These are phyloP conservation scores for Drosophila ambigua DNA, from an alignment of 1,140 invertebrate genomes.

Conservation along the genomic window DNA sequence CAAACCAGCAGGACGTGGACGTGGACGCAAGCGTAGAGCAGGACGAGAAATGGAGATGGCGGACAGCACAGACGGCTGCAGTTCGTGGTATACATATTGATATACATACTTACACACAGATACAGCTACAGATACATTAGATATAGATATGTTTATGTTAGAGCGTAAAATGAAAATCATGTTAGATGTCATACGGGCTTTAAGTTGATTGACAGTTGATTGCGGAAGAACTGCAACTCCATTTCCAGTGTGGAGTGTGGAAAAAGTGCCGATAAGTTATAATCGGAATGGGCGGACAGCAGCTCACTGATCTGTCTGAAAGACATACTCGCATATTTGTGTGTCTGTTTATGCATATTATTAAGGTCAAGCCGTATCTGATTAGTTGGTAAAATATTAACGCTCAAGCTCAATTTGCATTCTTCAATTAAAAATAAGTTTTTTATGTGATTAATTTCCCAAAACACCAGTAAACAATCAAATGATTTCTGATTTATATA, in stretches of 20 bases:
- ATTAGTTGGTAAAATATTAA: conserved; percentile 1
- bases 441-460: too few species aligned
- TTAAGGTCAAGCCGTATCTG: too few species aligned
- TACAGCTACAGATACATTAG: conserved; percentile 25
- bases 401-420: too few species aligned
- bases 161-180: conserved; percentile 59
- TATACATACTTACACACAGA: conserved; percentile 30
- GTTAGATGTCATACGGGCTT: conserved; percentile 16
- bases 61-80: conserved; percentile 17
- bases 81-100: conserved; percentile 5
- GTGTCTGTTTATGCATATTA: too few species aligned
- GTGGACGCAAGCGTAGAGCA: neutral
- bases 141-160: conserved; percentile 46
- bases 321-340: too few species aligned
- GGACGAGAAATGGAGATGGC: conserved; percentile 11
- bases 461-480: too few species aligned
- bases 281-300: neutral
- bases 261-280: neutral
- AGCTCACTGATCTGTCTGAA: too few species aligned
- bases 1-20: conserved; percentile 51
- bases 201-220: conserved; percentile 7
- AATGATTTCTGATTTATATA: too few species aligned
- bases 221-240: conserved; percentile 11
- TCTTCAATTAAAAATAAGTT: too few species aligned
- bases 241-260: too few species aligned